phyloP scores from a whole-genome alignment of 2,797 vertebrate genomes.

The Propithecus perrieri region DNA sequence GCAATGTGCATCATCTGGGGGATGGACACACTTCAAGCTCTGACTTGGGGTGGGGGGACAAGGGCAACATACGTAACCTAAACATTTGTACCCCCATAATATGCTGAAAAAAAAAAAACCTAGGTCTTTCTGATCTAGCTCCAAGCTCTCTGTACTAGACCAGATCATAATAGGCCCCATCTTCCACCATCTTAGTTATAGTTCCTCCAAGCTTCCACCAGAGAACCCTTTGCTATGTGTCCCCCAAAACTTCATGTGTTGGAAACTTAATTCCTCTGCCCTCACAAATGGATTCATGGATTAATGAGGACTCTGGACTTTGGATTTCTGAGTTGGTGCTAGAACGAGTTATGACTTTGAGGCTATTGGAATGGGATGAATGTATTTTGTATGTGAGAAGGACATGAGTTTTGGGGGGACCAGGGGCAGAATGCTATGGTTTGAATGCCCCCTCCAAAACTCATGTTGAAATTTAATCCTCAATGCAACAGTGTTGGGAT shows the following conservation, averaged over 20 bases:
- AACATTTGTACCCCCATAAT: too few species aligned
- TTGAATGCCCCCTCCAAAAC: neutral
- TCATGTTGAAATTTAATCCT: neutral
- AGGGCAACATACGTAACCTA: too few species aligned
- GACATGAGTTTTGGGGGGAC: neutral
- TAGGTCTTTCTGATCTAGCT: neutral
- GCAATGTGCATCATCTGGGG: too few species aligned
- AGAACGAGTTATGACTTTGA: neutral
- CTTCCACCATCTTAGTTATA: neutral
- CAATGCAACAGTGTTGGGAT: neutral
- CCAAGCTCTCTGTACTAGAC: neutral
- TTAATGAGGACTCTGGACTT: neutral
- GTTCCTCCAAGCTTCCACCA: neutral
- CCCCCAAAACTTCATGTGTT: neutral
- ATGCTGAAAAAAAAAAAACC: neutral
- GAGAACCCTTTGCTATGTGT: neutral
- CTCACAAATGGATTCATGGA: neutral
- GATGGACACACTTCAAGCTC: too few species aligned
- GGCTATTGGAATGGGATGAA: neutral
- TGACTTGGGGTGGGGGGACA: too few species aligned
- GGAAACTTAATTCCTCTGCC: neutral
- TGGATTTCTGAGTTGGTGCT: neutral
- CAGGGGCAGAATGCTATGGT: neutral
- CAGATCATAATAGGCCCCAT: neutral
- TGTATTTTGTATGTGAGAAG: neutral